Base-by-base conservation (phyloP, 2,888 invertebrate species). In the Pimpla rufipes region DNA sequence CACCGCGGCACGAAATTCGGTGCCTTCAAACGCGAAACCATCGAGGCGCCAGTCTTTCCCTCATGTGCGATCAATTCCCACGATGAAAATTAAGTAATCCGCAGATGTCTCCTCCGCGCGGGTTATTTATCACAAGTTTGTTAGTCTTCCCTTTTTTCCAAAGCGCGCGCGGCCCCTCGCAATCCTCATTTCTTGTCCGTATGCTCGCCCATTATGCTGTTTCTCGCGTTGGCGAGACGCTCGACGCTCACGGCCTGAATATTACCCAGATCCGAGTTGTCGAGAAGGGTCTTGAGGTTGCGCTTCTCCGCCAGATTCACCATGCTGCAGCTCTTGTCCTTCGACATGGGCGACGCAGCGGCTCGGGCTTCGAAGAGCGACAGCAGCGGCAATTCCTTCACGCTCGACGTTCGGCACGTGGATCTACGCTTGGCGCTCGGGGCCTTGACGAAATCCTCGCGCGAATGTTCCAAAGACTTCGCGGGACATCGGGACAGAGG, bases 321-420 rank as follows among this genome's bases (percentile, higher is more conserved):
- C 92, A 93, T 90, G 73, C 93, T 93, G 59, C 86, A 90, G 77
- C 93, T 92, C 73, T 88, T 91, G 52, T 89, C 88, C 81, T 88
- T 91, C 2, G 88, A 81, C 52, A 87, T 85, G 4, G 74, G 40
- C 2, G 87, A 79, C 11, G 70, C 62, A 2, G 29, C 29, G 7
- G 85, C 75, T 16, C 86, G 79, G 62, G 86, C 83, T 21, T 88
- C 87, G 67, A 92, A 90, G 62, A 93, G 85, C 11, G 92, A 90
- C 18, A 93, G 83, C 16, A 93, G 85, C 67, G 93, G 92, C 80
- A 93, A 85, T 84, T 93, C 93, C 59, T 88, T 89, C 37, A 88
- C 80, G 83, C 87, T 90, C 18, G 86, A 88, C 64, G 86, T 85
- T 73, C 86, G 87, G 40, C 74, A 77, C 8, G 81, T 73, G 2